Evolutionary conservation across 1,140 invertebrate genomes (phyloP), one percentile per base, ranked within the genome.

Genomic region (Nymphalis io): DNA sequence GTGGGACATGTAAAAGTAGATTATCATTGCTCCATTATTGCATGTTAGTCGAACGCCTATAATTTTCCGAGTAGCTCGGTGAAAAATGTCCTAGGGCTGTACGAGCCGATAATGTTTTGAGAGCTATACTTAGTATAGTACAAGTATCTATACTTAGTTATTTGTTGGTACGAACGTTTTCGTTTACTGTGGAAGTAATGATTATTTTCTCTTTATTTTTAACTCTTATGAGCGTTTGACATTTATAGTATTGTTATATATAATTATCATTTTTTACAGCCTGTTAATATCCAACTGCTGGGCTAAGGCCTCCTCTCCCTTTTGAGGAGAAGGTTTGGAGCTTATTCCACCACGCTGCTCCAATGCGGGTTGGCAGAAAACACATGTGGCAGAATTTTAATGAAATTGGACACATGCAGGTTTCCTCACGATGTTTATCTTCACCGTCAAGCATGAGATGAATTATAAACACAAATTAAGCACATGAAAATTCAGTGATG

Each of bases 41-140:
- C 79, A 85, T 83, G 82, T 21, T 79, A 75, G 80, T 81, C 81
- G 81, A 82, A 87, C 85, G 77, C 76, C 85, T 84, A 85, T 87
- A 84, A 88, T 88, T 87, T 55, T 86, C 70, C 61, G 70, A 69
- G 68, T 68, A 57, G 68, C 65, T 66, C 70, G 70, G 80, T 86
- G 79, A 83, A 90, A 89, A 87, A 88, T 80, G 74, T 80, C 82
- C 81, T 68, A n/a, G 67, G 78, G 84, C 79, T 42, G 39, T 64
- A 58, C 64, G 23, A 66, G 53, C 55, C 42, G 40, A 48, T 57
- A 55, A 39, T 51, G 60, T 64, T 42, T 55, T 61, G n/a, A 39
- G 27, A 16, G 39, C 67, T 72, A 66, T 67, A 68, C 60, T 73
- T 72, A 69, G 42, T n/a, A 51, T 68, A 74, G 71, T 75, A 66